Evolutionary conservation across 64 coral and sea anemone species (phyloP).

Genomic region (Catalaphyllia jardinei): DNA sequence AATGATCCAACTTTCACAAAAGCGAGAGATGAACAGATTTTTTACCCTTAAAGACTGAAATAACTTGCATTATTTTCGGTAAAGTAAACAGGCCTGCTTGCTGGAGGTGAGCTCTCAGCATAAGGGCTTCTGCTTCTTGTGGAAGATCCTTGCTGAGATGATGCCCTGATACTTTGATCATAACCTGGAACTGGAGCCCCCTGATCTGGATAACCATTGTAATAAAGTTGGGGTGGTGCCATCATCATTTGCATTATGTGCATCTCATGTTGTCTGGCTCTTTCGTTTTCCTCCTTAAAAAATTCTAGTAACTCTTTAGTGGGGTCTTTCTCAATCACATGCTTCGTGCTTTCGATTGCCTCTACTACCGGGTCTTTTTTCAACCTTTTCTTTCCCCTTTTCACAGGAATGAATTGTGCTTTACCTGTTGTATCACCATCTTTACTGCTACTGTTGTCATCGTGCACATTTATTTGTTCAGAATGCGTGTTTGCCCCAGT

Average conservation of each 20-base stretch:
- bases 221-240: slow-evolving; percentile 45
- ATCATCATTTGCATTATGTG: slow-evolving; percentile 10
- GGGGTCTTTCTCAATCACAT: slow-evolving; percentile 15
- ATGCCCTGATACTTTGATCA: slow-evolving; percentile 48
- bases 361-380: slow-evolving; percentile 1
- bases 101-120: slow-evolving; percentile 44
- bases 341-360: slow-evolving; percentile 1
- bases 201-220: slow-evolving; percentile 52
- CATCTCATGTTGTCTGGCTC: slow-evolving; percentile 10
- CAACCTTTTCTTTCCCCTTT: background rate
- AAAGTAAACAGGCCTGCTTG: slow-evolving; percentile 49
- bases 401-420: slow-evolving; percentile 8
- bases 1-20: slow-evolving; percentile 45
- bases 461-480: background rate
- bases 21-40: slow-evolving; percentile 46
- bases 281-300: slow-evolving; percentile 13
- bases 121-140: slow-evolving; percentile 49
- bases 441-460: background rate
- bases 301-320: background rate
- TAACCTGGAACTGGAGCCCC: slow-evolving; percentile 55
- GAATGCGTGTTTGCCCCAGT: background rate
- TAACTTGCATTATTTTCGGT: slow-evolving; percentile 48
- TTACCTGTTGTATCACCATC: background rate
- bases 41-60: slow-evolving; percentile 57
- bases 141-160: slow-evolving; percentile 48